Conservation (phyloP, 2,888 invertebrate genomes). For the Nymphalis polychloros region DNA sequence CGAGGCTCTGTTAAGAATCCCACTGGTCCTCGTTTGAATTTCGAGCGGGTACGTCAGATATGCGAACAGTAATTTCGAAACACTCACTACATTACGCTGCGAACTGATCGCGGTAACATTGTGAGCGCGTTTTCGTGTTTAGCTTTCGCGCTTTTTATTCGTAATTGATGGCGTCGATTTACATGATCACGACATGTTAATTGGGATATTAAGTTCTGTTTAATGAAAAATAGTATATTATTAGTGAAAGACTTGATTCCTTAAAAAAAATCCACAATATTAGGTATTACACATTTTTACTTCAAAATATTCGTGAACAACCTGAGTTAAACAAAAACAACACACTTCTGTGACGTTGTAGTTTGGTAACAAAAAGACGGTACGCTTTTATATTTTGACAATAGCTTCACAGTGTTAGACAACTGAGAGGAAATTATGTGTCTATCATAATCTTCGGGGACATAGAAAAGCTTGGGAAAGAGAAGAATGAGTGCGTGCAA, state of each 20-base stretch:
- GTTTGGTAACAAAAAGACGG: constrained; percentile 44
- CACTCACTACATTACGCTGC: constrained; percentile 38
- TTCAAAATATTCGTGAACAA: no score
- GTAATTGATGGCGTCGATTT: not conserved
- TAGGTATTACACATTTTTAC: not conserved
- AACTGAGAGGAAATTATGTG: constrained; percentile 62
- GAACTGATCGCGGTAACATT: constrained; percentile 18
- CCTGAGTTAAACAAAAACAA: constrained; percentile 42
- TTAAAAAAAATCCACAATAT: not conserved
- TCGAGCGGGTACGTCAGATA: constrained; percentile 32
- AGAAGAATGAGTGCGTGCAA: constrained; percentile 11
- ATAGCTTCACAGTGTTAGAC: constrained; percentile 51
- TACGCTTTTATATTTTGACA: constrained; percentile 62
- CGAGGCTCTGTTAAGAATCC: constrained; percentile 75
- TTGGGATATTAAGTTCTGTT: not conserved
- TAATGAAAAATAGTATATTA: no score
- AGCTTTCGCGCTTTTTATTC: constrained; percentile 4
- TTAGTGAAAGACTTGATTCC: not conserved
- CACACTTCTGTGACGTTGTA: not conserved
- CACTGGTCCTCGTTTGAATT: constrained; percentile 55
- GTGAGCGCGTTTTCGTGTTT: constrained; percentile 14
- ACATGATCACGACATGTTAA: not conserved
- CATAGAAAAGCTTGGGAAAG: constrained; percentile 22
- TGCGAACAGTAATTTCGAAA: constrained; percentile 40
- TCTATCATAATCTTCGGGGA: constrained; percentile 56